Evolutionary conservation across 1,140 invertebrate genomes (phyloP), one percentile per base, ranked within the genome.

Genomic region (Aphelinus atriplicis): DNA sequence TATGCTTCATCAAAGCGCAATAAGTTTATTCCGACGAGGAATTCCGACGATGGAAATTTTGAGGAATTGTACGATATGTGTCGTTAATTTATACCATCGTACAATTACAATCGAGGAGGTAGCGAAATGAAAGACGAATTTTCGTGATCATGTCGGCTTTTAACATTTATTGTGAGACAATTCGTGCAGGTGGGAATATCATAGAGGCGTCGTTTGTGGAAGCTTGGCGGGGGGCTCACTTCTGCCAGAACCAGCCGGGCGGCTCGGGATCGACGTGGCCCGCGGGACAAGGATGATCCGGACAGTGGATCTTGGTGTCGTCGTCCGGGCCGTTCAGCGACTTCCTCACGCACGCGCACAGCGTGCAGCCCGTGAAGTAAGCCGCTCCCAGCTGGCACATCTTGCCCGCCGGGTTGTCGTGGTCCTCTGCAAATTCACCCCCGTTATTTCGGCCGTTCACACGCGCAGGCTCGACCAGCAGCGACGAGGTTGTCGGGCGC

Each of bases 331-430:
- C 4, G 7, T n/a, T 46, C 1, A 64, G 56, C 58, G 64, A 3
- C 65, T 56, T 47, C 57, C 51, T 48, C 46, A 56, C 57, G 10
- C 64, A 60, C 1, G 55, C 58, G 9, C 65, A 62, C 50, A 74
- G 7, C n/a, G 64, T 74, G n/a, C 64, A 74, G 2, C 57, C 72
- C 3, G 64, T 74, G 45, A 62, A 68, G 3, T 68, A 74, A 1
- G 55, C 48, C 1, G 0, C 42, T 6, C 57, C 72, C 1, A 68
- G 56, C 1, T 48, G 42, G 5, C 72, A 74, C 3, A 53, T 53
- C 51, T 26, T 26, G 26, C 26, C 26, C 26, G 26, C 26, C 26
- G 26, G 26, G 26, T 26, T 26, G 26, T 26, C 26, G 26, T 26
- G 26, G 0, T 26, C 26, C 26, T 26, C 26, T 26, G 26, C 26